Evolutionary conservation across 1,140 invertebrate genomes (phyloP), one percentile per base, ranked within the genome.

Genomic region (Bombyx mori): DNA sequence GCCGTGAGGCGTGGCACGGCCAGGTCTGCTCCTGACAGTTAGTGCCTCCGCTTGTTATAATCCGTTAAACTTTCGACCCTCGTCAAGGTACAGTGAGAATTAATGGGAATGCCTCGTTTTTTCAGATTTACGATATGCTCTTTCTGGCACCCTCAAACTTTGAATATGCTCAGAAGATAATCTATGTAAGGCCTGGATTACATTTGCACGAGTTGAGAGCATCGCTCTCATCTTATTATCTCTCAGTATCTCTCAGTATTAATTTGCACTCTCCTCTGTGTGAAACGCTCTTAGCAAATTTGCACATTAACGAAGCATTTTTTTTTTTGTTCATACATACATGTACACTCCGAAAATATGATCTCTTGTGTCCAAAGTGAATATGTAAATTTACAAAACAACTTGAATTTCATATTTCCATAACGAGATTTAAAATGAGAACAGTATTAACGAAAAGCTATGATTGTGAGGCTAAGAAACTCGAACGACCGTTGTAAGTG

Each of bases 41-140:
- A 84, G 76, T 83, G 77, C 79, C 71, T 72, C 79, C 82, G 82
- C 80, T 86, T 84, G 77, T 84, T 84, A 83, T 83, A 86, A 84
- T 83, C 78, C 72, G 75, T 74, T 78, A 69, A 82, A 86, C 81
- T 86, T 86, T 75, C 69, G 73, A 83, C 82, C 82, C 79, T 77
- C 75, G 78, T 84, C 75, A 83, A 86, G 81, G 81, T 81, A 76
- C 69, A 68, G 75, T 60, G 65, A 66, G 73, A 77, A 79, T 82
- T 75, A 79, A 83, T 81, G 74, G 75, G 72, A 72, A 80, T 68
- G 67, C 68, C 69, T 73, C 9, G 68, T 68, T 75, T 68, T 70
- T 50, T 54, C 51, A 66, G 73, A 77, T 76, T 75, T 75, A 76
- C 77, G 59, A 69, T 62, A 65, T 69, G 60, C 66, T 75, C 66